Conservation (phyloP, 2,888 invertebrate genomes). For the Agapostemon virescens region DNA sequence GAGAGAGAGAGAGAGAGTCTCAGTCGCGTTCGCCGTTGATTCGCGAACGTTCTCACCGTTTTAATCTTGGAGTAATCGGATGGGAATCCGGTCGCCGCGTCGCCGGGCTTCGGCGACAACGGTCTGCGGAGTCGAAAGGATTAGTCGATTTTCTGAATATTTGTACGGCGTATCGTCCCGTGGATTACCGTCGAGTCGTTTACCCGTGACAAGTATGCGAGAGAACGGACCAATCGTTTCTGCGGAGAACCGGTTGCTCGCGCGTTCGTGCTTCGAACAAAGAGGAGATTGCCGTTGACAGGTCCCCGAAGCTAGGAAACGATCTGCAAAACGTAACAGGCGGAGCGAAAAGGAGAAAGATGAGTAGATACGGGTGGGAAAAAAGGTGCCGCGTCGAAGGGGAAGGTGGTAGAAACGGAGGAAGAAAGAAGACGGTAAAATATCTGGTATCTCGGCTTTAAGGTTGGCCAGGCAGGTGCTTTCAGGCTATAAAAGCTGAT, state of each 20-base stretch:
- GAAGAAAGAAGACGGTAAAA: background rate
- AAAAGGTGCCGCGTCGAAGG: background rate
- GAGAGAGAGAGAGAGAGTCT: no score
- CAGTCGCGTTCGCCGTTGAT: background rate
- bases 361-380: background rate
- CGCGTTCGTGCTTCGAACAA: no score
- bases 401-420: background rate
- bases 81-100: background rate
- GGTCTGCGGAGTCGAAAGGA: background rate
- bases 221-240: no score
- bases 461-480: slow-evolving; percentile 10
- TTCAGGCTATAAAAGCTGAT: slow-evolving; percentile 52
- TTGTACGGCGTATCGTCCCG: background rate
- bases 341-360: background rate
- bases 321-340: background rate
- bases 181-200: background rate
- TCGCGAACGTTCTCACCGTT: background rate
- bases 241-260: no score
- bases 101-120: background rate
- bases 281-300: no score
- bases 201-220: no score
- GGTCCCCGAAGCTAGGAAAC: no score
- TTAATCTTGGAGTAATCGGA: background rate
- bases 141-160: background rate
- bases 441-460: slow-evolving; percentile 34